Evolutionary conservation across 2,797 vertebrate species (phyloP), one percentile per base, ranked within the genome.

Genomic region (Aphelocoma californica): DNA sequence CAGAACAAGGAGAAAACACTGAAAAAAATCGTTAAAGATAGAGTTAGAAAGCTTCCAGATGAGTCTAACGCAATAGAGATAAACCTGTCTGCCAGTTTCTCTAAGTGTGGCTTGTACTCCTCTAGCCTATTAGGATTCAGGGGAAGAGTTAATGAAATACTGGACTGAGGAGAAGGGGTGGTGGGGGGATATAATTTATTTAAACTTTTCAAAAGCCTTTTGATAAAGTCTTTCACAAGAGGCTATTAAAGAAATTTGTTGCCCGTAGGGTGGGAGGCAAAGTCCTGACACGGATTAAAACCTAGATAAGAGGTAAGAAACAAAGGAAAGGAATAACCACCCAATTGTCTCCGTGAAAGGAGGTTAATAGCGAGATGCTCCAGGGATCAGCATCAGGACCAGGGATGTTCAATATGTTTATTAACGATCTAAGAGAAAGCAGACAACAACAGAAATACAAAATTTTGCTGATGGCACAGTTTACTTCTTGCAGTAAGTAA

Each of bases 361-460:
- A 97, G 93, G 96, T 97, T 97, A 97, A 97, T 97, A 96, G 95
- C 92, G 93, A 91, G 86, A 89, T 90, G 95, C 94, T 97, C 93
- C 78, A 85, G 95, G 95, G 96, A 97, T 95, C 95, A 95, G 93
- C 93, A 82, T 86, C 77, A 91, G 90, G 91, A 95, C 88, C 79
- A 65, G 57, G 67, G 83, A 77, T 92, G 92, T 94, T 97, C 96
- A 95, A 97, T 97, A 96, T 90, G 88, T 96, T 96, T 96, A 96
- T 96, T 97, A 96, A 97, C 51, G 93, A 95, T 97, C 90, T 93
- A 67, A 92, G 93, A 88, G 92, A 95, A 96, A 88, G 82, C 60
- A 60, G 67, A 83, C 82, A 95, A 96, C 90, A 93, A 95, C 81
- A 96, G 94, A 96, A 82, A 95, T 83, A 85, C 90, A 10, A 80